Evolutionary conservation across 1,140 invertebrate genomes (phyloP).

Genomic region (Pogonognathellus flavescens): DNA sequence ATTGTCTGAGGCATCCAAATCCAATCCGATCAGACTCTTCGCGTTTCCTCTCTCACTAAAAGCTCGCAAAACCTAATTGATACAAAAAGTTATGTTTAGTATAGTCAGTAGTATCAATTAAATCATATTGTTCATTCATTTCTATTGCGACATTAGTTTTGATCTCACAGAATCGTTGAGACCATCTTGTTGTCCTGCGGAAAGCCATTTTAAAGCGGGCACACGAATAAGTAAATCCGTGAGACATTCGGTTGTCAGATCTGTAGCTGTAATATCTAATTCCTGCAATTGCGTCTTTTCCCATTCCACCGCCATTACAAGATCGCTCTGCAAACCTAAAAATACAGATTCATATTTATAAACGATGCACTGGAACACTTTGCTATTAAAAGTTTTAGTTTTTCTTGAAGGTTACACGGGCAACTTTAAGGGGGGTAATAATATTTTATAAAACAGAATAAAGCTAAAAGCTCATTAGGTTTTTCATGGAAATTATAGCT

Average conservation of each 20-base stretch:
- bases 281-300: constrained; percentile 95
- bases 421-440: too few relatives aligned
- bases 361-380: constrained; percentile 31
- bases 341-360: not conserved
- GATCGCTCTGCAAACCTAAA: constrained; percentile 80
- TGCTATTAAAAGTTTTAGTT: too few relatives aligned
- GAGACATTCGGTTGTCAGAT: constrained; percentile 93
- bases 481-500: too few relatives aligned
- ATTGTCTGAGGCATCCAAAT: constrained; percentile 95
- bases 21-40: constrained; percentile 86
- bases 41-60: constrained; percentile 92
- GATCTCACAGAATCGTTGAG: constrained; percentile 88
- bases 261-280: constrained; percentile 96
- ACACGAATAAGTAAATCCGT: constrained; percentile 92
- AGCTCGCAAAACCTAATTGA: constrained; percentile 81
- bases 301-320: constrained; percentile 97
- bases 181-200: constrained; percentile 95
- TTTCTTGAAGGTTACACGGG: too few relatives aligned
- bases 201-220: constrained; percentile 88
- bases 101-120: too few relatives aligned
- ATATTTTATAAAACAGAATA: too few relatives aligned
- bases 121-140: not conserved
- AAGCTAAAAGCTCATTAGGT: too few relatives aligned
- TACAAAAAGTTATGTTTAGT: not conserved
- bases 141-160: not conserved